A percentile compares a stretch with the other conserved stretches of the same genome.
Evolutionary conservation across 2,797 vertebrate genomes (phyloP).

Genomic region (Urocyon cinereoargenteus): DNA sequence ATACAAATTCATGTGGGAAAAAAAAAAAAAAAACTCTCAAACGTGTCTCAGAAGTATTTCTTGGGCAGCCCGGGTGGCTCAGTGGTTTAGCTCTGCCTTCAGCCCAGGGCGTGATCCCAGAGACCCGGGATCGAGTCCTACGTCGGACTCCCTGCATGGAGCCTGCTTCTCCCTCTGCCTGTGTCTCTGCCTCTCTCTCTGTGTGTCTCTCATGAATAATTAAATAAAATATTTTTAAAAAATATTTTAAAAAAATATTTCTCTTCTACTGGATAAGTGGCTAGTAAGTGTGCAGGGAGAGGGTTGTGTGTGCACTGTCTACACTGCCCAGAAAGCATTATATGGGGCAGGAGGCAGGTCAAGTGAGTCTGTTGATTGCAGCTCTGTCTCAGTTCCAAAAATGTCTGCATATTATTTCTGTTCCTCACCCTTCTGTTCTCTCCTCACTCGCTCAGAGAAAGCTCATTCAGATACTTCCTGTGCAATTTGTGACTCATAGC

Average conservation of each 20-base stretch:
- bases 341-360: rapidly evolving
- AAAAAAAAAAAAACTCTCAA: background rate
- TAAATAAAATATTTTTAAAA: too few species aligned
- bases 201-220: too few species aligned
- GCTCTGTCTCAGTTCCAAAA: slow-evolving; percentile 13
- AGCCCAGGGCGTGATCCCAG: too few species aligned
- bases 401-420: background rate
- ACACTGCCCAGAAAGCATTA: background rate
- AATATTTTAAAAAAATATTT: too few species aligned
- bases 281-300: background rate
- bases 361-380: background rate
- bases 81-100: too few species aligned
- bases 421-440: background rate
- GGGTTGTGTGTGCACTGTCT: background rate
- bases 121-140: too few species aligned
- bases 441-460: slow-evolving; percentile 29
- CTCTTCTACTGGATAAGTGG: background rate
- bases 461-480: slow-evolving; percentile 66
- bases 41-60: background rate
- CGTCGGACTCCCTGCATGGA: too few species aligned
- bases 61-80: too few species aligned
- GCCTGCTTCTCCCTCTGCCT: too few species aligned
- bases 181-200: too few species aligned
- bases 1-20: background rate
- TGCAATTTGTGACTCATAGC: slow-evolving; percentile 57